phyloP scores from a whole-genome alignment of 2,888 invertebrate genomes.

The Hecatera dysodea region DNA sequence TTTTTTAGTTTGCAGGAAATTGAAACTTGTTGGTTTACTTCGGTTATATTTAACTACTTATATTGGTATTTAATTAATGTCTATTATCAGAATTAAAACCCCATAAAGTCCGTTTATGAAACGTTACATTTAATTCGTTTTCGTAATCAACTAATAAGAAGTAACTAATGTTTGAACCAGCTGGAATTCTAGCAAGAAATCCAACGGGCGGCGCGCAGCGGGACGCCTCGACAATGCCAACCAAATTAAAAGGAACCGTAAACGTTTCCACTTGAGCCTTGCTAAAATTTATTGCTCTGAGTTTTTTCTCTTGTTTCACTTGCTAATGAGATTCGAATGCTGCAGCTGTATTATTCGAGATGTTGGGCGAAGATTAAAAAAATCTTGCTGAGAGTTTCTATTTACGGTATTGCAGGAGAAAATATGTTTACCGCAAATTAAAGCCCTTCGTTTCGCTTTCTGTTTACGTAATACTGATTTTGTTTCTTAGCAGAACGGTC shows the following conservation, averaged over 20 bases:
- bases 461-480: slow-evolving; percentile 74
- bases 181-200: slow-evolving; percentile 89
- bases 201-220: slow-evolving; percentile 86
- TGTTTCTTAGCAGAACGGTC: slow-evolving; percentile 69
- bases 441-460: slow-evolving; percentile 73
- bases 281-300: slow-evolving; percentile 89
- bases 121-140: slow-evolving; percentile 80
- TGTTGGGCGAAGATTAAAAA: slow-evolving; percentile 80
- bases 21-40: slow-evolving; percentile 41
- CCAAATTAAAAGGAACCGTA: slow-evolving; percentile 91
- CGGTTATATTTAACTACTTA: slow-evolving; percentile 24
- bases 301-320: slow-evolving; percentile 88
- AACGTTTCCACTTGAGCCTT: slow-evolving; percentile 89
- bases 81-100: slow-evolving; percentile 28
- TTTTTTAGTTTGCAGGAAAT: slow-evolving; percentile 49
- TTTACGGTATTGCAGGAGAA: slow-evolving; percentile 69
- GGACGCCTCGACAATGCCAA: slow-evolving; percentile 89
- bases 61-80: slow-evolving; percentile 46
- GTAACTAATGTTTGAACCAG: slow-evolving; percentile 87
- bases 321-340: slow-evolving; percentile 90
- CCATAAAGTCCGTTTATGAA: slow-evolving; percentile 65
- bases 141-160: slow-evolving; percentile 88
- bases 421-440: slow-evolving; percentile 74
- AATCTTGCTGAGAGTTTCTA: slow-evolving; percentile 73
- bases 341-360: slow-evolving; percentile 86